Evolutionary conservation across 2,797 vertebrate species (phyloP).

Genomic region (Mormyrops boulengeri): DNA sequence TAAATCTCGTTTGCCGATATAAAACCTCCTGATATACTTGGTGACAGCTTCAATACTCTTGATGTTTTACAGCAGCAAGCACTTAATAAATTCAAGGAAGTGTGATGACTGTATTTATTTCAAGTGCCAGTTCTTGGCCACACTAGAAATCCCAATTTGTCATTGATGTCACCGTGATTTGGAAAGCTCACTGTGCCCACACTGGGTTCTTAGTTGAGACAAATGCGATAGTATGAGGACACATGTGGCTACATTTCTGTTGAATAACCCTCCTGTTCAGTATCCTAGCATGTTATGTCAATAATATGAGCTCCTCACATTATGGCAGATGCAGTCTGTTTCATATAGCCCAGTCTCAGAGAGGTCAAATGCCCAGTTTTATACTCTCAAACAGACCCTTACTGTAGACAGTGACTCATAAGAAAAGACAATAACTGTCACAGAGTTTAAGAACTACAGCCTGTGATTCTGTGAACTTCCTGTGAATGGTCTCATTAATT

Average conservation of each 20-base stretch:
- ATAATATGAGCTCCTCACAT: not conserved
- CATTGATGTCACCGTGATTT: not conserved
- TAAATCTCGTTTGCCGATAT: not conserved
- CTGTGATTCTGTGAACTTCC: not conserved
- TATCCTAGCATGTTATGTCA: not conserved
- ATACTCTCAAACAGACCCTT: not conserved
- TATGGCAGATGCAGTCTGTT: not conserved
- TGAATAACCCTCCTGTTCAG: not conserved
- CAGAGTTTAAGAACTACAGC: not conserved
- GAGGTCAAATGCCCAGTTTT: not conserved
- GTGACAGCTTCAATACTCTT: not conserved
- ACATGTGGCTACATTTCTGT: not conserved
- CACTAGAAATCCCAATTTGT: not conserved
- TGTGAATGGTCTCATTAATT: not conserved
- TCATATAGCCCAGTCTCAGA: not conserved
- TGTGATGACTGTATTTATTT: slow-evolving; percentile 16
- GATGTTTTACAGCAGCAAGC: not conserved
- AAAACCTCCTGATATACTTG: not conserved
- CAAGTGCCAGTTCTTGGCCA: not conserved
- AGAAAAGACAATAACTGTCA: not conserved
- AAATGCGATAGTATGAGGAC: not conserved
- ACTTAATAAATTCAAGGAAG: slow-evolving; percentile 8
- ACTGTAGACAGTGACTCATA: not conserved
- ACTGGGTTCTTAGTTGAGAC: not conserved
- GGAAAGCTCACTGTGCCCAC: not conserved